Evolutionary conservation across 2,888 invertebrate species (phyloP), one percentile per base, ranked within the genome.

Genomic region (Latheticus oryzae): DNA sequence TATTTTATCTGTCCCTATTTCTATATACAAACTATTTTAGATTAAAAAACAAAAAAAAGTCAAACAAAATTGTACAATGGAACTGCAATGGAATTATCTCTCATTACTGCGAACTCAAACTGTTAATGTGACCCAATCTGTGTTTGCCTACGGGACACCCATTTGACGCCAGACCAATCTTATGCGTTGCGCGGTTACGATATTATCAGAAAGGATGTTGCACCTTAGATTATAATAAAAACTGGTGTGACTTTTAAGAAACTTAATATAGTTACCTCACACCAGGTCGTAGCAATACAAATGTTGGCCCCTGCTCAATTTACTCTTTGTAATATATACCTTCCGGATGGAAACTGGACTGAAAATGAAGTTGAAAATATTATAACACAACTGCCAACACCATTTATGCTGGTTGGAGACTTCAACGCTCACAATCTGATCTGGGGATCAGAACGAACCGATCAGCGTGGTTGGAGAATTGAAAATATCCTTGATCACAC

Each of bases 181-280:
- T 40, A 38, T 9, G 7, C 5, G 5, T 8, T 38, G 2, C 21
- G 38, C 1, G 12, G 13, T 3, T 40, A 7, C 7, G 2, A 9
- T 2, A 38, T 40, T 9, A 8, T 40, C 8, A 24, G 40, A 8
- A 19, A 38, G n/a, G 38, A 38, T 17, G 38, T n/a, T n/a, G n/a
- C n/a, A n/a, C n/a, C n/a, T n/a, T n/a, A n/a, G n/a, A 5, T 19
- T 5, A 19, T 19, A 5, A 19, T 19, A 19, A 19, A 19, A 5
- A 5, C 21, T 5, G 21, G n/a, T n/a, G n/a, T n/a, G n/a, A n/a
- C n/a, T n/a, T n/a, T n/a, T n/a, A n/a, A n/a, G n/a, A n/a, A n/a
- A n/a, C n/a, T n/a, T n/a, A n/a, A n/a, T n/a, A n/a, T n/a, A n/a
- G n/a, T n/a, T n/a, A n/a, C n/a, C n/a, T n/a, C n/a, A n/a, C n/a